These are phyloP conservation scores for Oreochromis grahami DNA, from an alignment of 2,797 vertebrate genomes.

Conservation along the genomic window DNA sequence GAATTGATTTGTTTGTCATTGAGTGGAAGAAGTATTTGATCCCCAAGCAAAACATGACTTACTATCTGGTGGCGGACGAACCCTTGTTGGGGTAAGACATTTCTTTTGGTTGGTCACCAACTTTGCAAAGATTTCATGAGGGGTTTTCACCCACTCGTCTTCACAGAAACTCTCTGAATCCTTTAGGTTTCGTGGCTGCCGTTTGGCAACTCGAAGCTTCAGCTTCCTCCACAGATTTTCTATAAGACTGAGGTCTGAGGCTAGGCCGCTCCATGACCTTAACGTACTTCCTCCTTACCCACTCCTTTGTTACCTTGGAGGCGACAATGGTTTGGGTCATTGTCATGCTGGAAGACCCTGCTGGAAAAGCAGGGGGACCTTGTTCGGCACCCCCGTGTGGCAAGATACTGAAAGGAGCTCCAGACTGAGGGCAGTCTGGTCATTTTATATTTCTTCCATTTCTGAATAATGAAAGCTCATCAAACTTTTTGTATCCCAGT, in stretches of 20 bases:
- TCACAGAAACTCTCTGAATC: neutral
- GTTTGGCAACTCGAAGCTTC: neutral
- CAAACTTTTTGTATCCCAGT: neutral
- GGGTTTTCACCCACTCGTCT: rapidly evolving
- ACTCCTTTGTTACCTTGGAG: neutral
- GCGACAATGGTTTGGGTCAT: too few relatives aligned
- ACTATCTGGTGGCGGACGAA: neutral
- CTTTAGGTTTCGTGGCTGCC: neutral
- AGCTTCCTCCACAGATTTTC: neutral
- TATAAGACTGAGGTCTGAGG: neutral
- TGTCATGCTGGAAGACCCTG: too few relatives aligned
- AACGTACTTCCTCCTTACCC: neutral
- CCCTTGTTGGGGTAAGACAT: neutral
- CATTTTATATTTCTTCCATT: neutral
- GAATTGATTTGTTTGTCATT: too few relatives aligned
- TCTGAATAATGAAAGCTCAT: neutral
- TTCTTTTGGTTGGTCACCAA: neutral
- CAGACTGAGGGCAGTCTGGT: neutral
- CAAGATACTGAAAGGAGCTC: neutral
- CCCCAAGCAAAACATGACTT: neutral
- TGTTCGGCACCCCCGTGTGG: neutral
- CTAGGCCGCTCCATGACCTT: neutral
- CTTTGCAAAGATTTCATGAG: neutral
- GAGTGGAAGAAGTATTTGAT: too few relatives aligned
- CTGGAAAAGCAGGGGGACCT: too few relatives aligned